These are phyloP conservation scores for Nomada ruficornis DNA, from an alignment of 2,888 invertebrate genomes.

Conservation along the genomic window DNA sequence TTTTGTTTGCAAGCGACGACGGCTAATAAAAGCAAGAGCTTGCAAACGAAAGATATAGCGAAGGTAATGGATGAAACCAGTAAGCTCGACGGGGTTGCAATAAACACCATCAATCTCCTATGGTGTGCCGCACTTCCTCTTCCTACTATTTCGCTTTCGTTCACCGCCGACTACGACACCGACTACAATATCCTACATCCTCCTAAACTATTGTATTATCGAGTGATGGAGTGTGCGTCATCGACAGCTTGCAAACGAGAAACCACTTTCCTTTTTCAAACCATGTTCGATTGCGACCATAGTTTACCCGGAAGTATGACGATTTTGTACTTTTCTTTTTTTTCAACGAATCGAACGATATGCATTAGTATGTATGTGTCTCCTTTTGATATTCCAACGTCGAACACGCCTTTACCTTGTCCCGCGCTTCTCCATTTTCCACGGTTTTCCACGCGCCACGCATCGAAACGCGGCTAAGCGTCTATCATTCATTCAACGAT, in stretches of 20 bases:
- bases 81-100: constrained; percentile 75
- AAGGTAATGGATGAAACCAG: constrained; percentile 75
- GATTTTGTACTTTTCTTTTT: background rate
- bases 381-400: no score
- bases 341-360: background rate
- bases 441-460: no score
- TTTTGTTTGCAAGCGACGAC: constrained; percentile 46
- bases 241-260: constrained; percentile 22
- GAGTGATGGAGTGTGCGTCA: constrained; percentile 31
- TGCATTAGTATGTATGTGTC: background rate
- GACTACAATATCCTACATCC: constrained; percentile 23
- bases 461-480: no score
- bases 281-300: background rate
- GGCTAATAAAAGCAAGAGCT: constrained; percentile 32
- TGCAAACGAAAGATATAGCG: constrained; percentile 37
- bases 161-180: background rate
- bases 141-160: constrained; percentile 43
- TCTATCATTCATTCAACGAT: no score
- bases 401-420: background rate
- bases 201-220: constrained; percentile 23
- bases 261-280: background rate
- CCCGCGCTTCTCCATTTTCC: background rate
- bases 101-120: constrained; percentile 76
- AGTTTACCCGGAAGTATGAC: background rate
- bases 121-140: constrained; percentile 67